phyloP scores from a whole-genome alignment of 2,888 invertebrate genomes.

The Caenorhabditis sulstoni region DNA sequence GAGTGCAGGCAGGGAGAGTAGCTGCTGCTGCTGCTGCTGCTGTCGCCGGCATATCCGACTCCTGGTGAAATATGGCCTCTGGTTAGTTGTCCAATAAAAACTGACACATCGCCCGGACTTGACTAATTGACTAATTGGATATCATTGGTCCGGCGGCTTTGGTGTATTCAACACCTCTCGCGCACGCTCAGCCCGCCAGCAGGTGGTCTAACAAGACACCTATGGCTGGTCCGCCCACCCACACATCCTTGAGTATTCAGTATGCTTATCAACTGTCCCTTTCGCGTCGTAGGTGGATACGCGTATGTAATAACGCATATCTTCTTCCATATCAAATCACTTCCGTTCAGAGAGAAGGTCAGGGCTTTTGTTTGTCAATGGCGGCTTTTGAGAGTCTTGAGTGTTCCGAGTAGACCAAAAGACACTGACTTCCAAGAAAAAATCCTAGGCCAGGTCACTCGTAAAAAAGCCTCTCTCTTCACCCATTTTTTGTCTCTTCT shows the following conservation, averaged over 20 bases:
- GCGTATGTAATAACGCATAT: constrained; percentile 35
- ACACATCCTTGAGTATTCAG: neutral
- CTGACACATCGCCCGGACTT: constrained; percentile 35
- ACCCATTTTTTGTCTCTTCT: constrained; percentile 15
- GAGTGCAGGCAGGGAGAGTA: neutral
- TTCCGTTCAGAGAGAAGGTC: too few relatives aligned
- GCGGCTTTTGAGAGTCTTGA: too few relatives aligned
- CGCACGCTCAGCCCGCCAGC: constrained; percentile 14
- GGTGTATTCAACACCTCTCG: constrained; percentile 38
- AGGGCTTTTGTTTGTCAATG: too few relatives aligned
- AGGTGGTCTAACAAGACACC: constrained; percentile 26
- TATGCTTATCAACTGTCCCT: constrained; percentile 36
- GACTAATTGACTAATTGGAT: constrained; percentile 58
- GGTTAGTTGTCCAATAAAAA: constrained; percentile 2
- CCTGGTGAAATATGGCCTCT: constrained; percentile 6
- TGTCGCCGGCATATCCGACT: too few relatives aligned
- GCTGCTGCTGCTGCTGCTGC: too few relatives aligned
- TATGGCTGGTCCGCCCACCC: too few relatives aligned
- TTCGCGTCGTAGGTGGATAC: constrained; percentile 23
- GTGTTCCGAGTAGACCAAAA: constrained; percentile 21
- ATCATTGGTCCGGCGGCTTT: constrained; percentile 31
- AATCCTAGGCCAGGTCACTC: constrained; percentile 38
- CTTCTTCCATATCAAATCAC: constrained; percentile 2
- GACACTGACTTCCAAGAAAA: constrained; percentile 13
- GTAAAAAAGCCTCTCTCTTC: constrained; percentile 15